phyloP scores from a whole-genome alignment of 2,113 vertebrate species.

The Ciconia stormi region DNA sequence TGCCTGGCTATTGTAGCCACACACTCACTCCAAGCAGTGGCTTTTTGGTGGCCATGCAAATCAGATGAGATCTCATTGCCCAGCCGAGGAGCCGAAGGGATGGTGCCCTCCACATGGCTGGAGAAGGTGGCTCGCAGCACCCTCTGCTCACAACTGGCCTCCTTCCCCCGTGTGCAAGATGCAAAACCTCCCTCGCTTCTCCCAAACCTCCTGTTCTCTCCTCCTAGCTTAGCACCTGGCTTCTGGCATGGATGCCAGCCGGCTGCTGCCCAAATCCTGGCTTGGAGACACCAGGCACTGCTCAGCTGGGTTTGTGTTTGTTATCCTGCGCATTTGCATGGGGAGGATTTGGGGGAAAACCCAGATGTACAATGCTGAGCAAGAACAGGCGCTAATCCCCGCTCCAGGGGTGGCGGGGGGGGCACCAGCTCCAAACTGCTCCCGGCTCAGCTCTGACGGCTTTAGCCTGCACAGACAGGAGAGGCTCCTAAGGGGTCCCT shows the following conservation, averaged over 20 bases:
- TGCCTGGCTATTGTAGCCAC: neutral
- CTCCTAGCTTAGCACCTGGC: constrained; percentile 13
- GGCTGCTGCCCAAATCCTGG: constrained; percentile 33
- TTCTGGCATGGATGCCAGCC: neutral
- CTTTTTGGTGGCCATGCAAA: neutral
- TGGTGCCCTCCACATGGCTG: neutral
- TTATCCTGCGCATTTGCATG: constrained; percentile 9
- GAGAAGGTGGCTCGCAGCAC: neutral
- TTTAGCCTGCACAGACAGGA: neutral
- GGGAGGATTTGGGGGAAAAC: constrained; percentile 48
- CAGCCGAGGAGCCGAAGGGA: neutral
- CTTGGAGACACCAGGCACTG: neutral
- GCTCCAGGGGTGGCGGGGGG: neutral
- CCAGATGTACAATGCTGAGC: neutral
- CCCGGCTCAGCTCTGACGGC: neutral
- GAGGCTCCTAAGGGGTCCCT: neutral
- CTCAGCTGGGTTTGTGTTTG: constrained; percentile 35
- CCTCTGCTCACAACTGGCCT: neutral
- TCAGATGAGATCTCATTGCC: neutral
- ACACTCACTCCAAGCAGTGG: neutral
- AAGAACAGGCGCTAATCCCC: neutral
- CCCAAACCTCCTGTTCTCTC: neutral
- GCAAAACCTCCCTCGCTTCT: neutral
- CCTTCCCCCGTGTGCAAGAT: neutral
- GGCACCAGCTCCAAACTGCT: neutral